Conservation (phyloP, 2,797 vertebrate species). For the Lutra lutra region DNA sequence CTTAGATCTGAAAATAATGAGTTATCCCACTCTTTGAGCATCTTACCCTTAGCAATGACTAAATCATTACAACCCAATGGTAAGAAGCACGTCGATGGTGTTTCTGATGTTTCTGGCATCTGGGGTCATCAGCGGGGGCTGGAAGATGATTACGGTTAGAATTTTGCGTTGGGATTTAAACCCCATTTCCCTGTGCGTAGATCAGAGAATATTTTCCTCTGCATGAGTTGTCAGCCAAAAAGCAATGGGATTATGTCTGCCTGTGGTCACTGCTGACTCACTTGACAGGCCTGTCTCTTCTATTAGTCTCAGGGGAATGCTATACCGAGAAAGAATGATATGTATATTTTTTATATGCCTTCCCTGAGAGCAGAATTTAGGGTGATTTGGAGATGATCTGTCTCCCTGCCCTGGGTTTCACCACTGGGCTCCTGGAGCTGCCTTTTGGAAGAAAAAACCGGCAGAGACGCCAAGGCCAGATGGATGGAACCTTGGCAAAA, state of each 20-base stretch:
- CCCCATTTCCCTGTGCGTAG: conserved; percentile 66
- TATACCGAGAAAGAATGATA: conserved; percentile 62
- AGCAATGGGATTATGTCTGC: conserved; percentile 73
- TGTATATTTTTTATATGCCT: conserved; percentile 58
- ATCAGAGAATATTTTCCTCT: conserved; percentile 65
- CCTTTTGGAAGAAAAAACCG: conserved; percentile 56
- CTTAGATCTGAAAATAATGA: conserved; percentile 66
- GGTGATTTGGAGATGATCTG: not conserved
- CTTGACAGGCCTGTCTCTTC: conserved; percentile 76
- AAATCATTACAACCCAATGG: conserved; percentile 37
- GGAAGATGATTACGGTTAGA: not conserved
- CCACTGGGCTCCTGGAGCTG: not conserved
- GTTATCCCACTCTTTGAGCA: not conserved
- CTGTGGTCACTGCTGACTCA: conserved; percentile 72
- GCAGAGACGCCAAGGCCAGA: conserved; percentile 66
- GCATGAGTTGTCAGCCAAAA: conserved; percentile 62
- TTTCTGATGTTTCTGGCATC: conserved; percentile 50
- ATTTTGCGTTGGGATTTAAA: conserved; percentile 68
- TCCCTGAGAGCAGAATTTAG: conserved; percentile 42
- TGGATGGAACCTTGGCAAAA: conserved; percentile 72
- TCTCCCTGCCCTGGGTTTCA: not conserved
- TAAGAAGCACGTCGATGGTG: conserved; percentile 20
- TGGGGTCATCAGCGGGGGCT: not conserved
- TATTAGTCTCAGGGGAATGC: conserved; percentile 74
- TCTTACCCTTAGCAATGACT: conserved; percentile 39